phyloP scores from a whole-genome alignment of 2,888 invertebrate genomes.

The Coelopa pilipes region DNA sequence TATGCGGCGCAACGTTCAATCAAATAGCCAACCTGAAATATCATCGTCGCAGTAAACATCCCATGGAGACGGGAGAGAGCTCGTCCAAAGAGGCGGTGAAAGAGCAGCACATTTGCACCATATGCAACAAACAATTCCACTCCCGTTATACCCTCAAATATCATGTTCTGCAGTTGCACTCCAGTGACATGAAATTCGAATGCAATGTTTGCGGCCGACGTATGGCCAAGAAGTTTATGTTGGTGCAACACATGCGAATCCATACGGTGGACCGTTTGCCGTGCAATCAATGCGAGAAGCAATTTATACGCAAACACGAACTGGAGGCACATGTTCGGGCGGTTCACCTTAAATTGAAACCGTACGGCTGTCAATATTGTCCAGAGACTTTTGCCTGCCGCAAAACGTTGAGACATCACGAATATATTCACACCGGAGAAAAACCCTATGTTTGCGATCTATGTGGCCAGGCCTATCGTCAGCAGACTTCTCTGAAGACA shows the following conservation, averaged over 20 bases:
- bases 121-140: slow-evolving; percentile 58
- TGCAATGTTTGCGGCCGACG: slow-evolving; percentile 58
- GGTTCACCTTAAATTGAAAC: slow-evolving; percentile 60
- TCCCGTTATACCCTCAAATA: slow-evolving; percentile 59
- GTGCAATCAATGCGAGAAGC: slow-evolving; percentile 57
- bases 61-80: slow-evolving; percentile 53
- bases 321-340: slow-evolving; percentile 59
- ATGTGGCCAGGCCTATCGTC: slow-evolving; percentile 60
- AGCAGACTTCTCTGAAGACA: slow-evolving; percentile 60
- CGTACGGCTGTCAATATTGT: slow-evolving; percentile 56
- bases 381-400: slow-evolving; percentile 57
- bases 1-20: slow-evolving; percentile 62
- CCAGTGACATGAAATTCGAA: slow-evolving; percentile 51
- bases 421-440: slow-evolving; percentile 64
- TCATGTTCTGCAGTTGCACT: slow-evolving; percentile 56
- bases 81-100: slow-evolving; percentile 47
- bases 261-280: slow-evolving; percentile 58
- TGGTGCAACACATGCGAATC: slow-evolving; percentile 59
- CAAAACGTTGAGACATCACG: slow-evolving; percentile 58
- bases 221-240: slow-evolving; percentile 60
- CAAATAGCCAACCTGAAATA: slow-evolving; percentile 61
- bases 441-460: slow-evolving; percentile 63
- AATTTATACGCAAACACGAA: slow-evolving; percentile 58
- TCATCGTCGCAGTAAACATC: slow-evolving; percentile 60
- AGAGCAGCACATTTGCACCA: slow-evolving; percentile 52